Evolutionary conservation across 2,888 invertebrate species (phyloP).

Genomic region (Eueremaeus valkanovi): DNA sequence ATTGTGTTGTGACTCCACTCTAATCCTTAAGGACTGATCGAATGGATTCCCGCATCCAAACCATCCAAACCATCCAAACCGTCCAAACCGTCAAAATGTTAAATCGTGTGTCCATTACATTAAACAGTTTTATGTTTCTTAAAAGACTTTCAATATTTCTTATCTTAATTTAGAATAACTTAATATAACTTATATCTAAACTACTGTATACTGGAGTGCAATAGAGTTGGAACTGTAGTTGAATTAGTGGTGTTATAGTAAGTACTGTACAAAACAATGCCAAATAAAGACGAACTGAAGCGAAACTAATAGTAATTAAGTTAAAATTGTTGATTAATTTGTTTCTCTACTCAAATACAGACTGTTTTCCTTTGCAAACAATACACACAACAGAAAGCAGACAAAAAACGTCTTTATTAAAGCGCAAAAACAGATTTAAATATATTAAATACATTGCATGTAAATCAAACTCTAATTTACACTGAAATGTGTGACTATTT

Average conservation of each 20-base stretch:
- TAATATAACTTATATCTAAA: neutral
- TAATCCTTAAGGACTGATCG: neutral
- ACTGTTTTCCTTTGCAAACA: neutral
- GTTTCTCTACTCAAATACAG: constrained; percentile 15
- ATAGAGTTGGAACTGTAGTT: neutral
- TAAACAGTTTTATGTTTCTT: neutral
- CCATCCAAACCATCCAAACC: too few relatives aligned
- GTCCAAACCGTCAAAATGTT: too few relatives aligned
- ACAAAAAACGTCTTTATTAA: neutral
- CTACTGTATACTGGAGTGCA: neutral
- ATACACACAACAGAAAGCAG: neutral
- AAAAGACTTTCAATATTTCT: neutral
- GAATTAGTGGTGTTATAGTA: neutral
- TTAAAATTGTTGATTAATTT: constrained; percentile 34
- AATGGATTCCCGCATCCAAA: neutral
- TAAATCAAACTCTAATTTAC: constrained; percentile 1
- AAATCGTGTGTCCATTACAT: too few relatives aligned
- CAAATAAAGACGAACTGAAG: constrained; percentile 25
- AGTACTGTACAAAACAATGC: constrained; percentile 8
- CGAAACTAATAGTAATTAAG: constrained; percentile 33
- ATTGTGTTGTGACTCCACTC: neutral
- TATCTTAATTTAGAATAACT: neutral
- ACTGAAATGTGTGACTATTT: neutral
- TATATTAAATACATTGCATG: neutral
- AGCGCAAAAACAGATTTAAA: neutral